Conservation (phyloP, 2,797 vertebrate genomes). For the Limosa lapponica region DNA sequence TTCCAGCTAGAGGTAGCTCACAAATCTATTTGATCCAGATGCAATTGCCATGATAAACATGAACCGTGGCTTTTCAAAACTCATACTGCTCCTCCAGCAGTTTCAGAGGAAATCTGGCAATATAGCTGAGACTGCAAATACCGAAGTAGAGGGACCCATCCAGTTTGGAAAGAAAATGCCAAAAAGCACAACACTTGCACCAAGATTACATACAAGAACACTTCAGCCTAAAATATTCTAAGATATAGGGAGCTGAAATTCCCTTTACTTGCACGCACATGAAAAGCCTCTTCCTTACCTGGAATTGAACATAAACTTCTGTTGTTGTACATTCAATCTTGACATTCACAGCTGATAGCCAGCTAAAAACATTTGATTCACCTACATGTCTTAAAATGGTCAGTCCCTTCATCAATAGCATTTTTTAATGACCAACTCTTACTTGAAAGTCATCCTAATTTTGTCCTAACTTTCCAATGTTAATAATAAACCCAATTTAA, state of each 20-base stretch:
- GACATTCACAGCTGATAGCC: not conserved
- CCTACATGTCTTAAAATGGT: not conserved
- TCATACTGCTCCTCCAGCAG: not conserved
- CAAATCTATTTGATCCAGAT: not conserved
- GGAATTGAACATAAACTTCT: not conserved
- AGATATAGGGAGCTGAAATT: not conserved
- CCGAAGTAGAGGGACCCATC: not conserved
- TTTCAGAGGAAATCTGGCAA: not conserved
- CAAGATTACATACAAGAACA: not conserved
- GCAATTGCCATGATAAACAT: constrained; percentile 30
- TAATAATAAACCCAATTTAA: constrained; percentile 15
- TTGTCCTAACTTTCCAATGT: not conserved
- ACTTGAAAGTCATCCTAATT: constrained; percentile 30
- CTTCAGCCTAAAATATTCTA: not conserved
- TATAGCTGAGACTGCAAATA: not conserved
- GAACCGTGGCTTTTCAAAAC: not conserved
- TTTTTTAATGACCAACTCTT: not conserved
- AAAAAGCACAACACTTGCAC: not conserved
- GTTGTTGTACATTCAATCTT: not conserved
- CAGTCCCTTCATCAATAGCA: not conserved
- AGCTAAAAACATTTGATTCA: not conserved
- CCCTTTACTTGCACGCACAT: not conserved
- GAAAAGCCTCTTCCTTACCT: not conserved
- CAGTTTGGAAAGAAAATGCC: not conserved
- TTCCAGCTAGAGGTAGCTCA: not conserved